Base-by-base conservation (phyloP, 2,888 invertebrate species). In the Tenthredo livida region DNA sequence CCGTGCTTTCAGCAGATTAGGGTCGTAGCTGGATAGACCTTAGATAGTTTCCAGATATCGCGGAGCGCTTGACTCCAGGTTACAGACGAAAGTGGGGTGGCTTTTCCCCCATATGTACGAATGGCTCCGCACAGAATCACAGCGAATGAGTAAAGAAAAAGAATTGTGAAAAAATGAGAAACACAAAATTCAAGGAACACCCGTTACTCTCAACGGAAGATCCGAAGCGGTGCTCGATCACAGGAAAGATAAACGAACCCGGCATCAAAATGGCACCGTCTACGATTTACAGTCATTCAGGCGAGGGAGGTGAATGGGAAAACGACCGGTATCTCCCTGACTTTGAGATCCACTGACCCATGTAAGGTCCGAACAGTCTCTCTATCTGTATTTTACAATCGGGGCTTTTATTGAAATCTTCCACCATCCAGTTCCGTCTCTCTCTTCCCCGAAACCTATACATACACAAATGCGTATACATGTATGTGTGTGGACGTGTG, bases 371-470 rank as follows among this genome's bases (percentile, higher is more conserved):
- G 90, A 88, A 87, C 88, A 87, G 88, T 87, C 89, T 89, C 88
- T 90, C 89, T 90, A 91, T 91, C 89, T 89, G 86, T 90, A 91
- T 90, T 92, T 91, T 89, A 91, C 89, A 90, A 91, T 91, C 90
- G 89, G 88, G 86, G 84, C 87, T 92, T 91, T 91, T 91, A 92
- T 92, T 92, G 92, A 92, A 91, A 92, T 92, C 90, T 90, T 54
- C 87, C 86, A 87, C 86, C 85, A 83, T 80, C 85, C 84, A 86
- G 40, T 85, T 82, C 78, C 85, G 84, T 85, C 85, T 70, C 54
- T 72, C 84, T 67, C 84, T 65, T 33, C 84, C 85, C 50, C 17
- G 61, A 78, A 75, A 86, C 86, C 89, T 89, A 7, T 9, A 9
- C 29, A 29, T 58, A 67, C 6, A 15, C 33, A 9, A 0, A 67